These are phyloP conservation scores for Channa argus DNA, from an alignment of 2,113 vertebrate genomes.

Conservation along the genomic window DNA sequence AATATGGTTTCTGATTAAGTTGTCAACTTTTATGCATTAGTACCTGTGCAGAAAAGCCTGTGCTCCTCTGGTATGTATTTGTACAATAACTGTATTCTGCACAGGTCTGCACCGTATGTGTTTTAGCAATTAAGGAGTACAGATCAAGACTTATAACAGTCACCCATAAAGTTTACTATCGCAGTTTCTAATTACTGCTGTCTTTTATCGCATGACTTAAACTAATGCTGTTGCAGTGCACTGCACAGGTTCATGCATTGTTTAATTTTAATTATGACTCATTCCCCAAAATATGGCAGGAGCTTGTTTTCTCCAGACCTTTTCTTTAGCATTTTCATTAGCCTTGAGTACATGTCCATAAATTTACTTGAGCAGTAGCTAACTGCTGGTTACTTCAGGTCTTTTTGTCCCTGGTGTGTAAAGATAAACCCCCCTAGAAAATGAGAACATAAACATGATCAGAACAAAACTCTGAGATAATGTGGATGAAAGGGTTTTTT, in stretches of 20 bases:
- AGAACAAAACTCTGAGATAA: neutral
- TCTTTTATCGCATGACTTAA: slow-evolving; percentile 8
- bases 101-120: too few species aligned
- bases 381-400: neutral
- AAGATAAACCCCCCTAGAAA: too few species aligned
- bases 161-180: neutral
- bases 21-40: neutral
- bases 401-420: neutral
- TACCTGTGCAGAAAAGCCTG: neutral
- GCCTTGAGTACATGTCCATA: neutral
- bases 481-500: slow-evolving; percentile 5
- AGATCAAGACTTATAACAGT: neutral
- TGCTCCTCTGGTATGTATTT: neutral
- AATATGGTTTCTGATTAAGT: neutral
- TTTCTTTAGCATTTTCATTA: slow-evolving; percentile 1
- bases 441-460: neutral
- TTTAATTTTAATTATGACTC: slow-evolving; percentile 19
- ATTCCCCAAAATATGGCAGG: neutral
- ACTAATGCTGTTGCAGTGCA: slow-evolving; percentile 5
- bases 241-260: neutral
- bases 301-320: slow-evolving; percentile 1
- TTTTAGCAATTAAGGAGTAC: neutral
- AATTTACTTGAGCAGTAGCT: neutral
- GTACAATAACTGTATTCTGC: neutral
- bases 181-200: slow-evolving; percentile 16